Evolutionary conservation across 2,888 invertebrate species (phyloP), one percentile per base, ranked within the genome.

Genomic region (Corbicula japonica): DNA sequence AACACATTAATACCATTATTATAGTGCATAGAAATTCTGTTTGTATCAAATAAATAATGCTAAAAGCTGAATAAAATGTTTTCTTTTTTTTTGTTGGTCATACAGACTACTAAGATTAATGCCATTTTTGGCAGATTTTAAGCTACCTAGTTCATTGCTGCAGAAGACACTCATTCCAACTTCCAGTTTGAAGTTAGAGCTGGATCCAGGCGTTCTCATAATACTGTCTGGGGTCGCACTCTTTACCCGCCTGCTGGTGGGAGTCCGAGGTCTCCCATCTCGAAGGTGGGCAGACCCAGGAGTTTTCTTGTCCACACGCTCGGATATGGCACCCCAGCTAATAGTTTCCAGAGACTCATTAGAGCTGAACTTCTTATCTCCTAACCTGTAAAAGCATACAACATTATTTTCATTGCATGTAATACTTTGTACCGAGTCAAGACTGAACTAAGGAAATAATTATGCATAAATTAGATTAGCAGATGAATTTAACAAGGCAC

Each of bases 131-230:
- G n/a, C n/a, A n/a, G n/a, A n/a, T n/a, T n/a, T n/a, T n/a, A n/a
- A n/a, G n/a, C n/a, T n/a, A 93, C 94, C 94, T 75, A 94, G 85
- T 86, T 94, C 94, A 86, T 94, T 94, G 76, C 93, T 94, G 74
- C 94, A 94, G 81, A 94, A 92, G 5, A 94, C 94, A 83, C 92
- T 94, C 88, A 93, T 93, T 23, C 94, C 94, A 26, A 92, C 89
- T 69, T 91, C 88, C 21, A 94, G 86, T 80, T 92, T 91, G 54
- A 90, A 87, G 21, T 87, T 82, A 23, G 88, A 81, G 62, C 87
- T 86, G 21, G 89, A 84, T 8, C 91, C 91, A 8, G 91, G 91
- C 18, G 88, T 88, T 23, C 91, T 83, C 54, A 86, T 83, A 35
- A 91, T 88, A 23, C 84, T 84, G 15, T 85, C 85, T 28, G 68